These are phyloP conservation scores for Julus scandinavius DNA, from an alignment of 2,888 invertebrate species.

Conservation along the genomic window DNA sequence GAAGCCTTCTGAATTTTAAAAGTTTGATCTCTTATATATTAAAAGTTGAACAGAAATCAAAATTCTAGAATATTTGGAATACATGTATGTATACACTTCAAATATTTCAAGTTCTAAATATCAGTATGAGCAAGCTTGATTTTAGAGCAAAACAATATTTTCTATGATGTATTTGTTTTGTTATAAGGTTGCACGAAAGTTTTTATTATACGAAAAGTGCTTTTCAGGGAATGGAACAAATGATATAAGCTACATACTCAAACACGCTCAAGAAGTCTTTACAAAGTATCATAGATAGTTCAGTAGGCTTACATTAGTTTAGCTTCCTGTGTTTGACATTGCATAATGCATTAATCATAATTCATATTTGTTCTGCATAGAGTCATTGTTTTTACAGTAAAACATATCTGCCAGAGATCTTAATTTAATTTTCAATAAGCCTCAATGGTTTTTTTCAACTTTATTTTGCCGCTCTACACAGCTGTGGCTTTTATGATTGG, in stretches of 20 bases:
- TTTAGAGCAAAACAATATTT: not conserved
- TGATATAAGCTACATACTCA: not conserved
- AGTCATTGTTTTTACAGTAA: conserved; percentile 2
- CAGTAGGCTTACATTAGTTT: not conserved
- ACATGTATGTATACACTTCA: no score
- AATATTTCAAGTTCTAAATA: not conserved
- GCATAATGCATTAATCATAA: not conserved
- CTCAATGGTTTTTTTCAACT: not conserved
- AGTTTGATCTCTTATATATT: no score
- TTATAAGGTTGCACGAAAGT: not conserved
- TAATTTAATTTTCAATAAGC: conserved; percentile 14
- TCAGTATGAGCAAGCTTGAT: not conserved
- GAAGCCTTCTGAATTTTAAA: no score
- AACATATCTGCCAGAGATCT: conserved; percentile 6
- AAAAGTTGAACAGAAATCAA: no score
- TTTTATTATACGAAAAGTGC: not conserved
- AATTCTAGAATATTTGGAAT: no score
- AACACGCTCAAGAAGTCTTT: not conserved
- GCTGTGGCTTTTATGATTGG: conserved; percentile 12
- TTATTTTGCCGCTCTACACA: not conserved
- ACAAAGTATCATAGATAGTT: not conserved
- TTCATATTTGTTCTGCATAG: not conserved
- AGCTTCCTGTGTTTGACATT: conserved; percentile 8
- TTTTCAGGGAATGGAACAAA: not conserved
- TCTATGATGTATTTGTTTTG: not conserved